Base-by-base conservation (phyloP, 2,888 invertebrate genomes). In the Dioctria rufipes region DNA sequence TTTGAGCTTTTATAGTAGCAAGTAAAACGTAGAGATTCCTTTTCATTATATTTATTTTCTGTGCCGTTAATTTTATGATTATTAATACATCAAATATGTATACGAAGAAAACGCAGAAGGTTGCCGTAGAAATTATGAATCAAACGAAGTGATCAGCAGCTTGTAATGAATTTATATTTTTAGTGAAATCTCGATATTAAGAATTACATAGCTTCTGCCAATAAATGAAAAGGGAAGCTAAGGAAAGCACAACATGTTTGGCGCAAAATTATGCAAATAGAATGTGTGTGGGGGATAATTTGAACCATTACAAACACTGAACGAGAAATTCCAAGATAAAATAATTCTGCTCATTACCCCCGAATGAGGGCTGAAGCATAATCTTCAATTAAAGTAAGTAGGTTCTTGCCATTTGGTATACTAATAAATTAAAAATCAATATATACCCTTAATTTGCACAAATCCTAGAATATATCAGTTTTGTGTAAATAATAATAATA, bases 61-160 rank as follows among this genome's bases (percentile, higher is more conserved):
- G 65, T 80, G 65, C 58, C 63, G 80, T 80, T 80, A 75, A 80
- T 80, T 80, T 80, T 80, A 75, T 80, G 73, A 66, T 80, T 80
- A 80, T 46, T 46, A 46, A 46, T 46, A 46, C 49, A 46, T 5
- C 9, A 46, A 46, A 9, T 9, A 46, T 46, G 9, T 46, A 46
- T 9, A 46, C 49, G 9, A 5, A 46, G 49, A 46, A 46, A 46
- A 46, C 49, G 49, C 6, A 46, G 49, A 46, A 46, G 49, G 9
- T 46, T 46, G 9, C 49, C 9, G 49, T 9, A 46, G 2, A 46
- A 46, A 46, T 46, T 46, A 46, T 46, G 49, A 46, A 46, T 9
- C 49, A 46, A 46, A 46, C 49, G 49, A 46, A 46, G 49, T 9
- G 49, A 46, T 46, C 49, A 46, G 9, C 49, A 46, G 49, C 49